Percentiles rank a stretch among this genome's conserved stretches.
These are phyloP conservation scores for Ellobium chinense DNA, from an alignment of 2,888 invertebrate genomes.

Conservation along the genomic window DNA sequence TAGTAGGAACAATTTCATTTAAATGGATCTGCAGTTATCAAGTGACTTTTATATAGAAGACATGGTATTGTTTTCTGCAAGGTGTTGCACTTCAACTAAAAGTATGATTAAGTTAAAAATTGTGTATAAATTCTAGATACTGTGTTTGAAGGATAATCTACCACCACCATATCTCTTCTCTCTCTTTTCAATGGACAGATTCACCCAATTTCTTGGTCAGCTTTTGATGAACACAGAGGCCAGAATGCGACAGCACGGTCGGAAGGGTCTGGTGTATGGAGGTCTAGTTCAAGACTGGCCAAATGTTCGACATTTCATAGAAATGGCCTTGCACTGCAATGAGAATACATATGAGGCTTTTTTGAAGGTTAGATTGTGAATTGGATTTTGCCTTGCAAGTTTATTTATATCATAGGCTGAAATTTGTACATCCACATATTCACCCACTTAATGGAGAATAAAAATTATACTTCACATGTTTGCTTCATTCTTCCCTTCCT, in stretches of 20 bases:
- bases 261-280: conserved; percentile 15
- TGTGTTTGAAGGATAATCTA: too few relatives aligned
- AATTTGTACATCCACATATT: neutral
- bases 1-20: too few relatives aligned
- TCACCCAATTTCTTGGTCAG: conserved; percentile 27
- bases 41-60: too few relatives aligned
- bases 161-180: too few relatives aligned
- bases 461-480: too few relatives aligned
- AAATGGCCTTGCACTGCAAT: conserved; percentile 23
- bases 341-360: conserved; percentile 22
- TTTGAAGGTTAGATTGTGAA: conserved; percentile 31
- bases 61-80: too few relatives aligned
- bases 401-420: neutral
- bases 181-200: neutral
- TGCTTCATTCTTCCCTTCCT: too few relatives aligned
- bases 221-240: conserved; percentile 25
- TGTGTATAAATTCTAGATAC: too few relatives aligned
- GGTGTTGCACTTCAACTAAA: too few relatives aligned
- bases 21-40: too few relatives aligned
- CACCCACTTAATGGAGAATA: too few relatives aligned
- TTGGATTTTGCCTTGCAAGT: neutral
- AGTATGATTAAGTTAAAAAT: too few relatives aligned
- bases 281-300: conserved; percentile 34
- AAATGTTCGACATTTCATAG: conserved; percentile 13
- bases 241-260: conserved; percentile 13